A percentile compares a stretch with the other conserved stretches of the same genome.
phyloP scores from a whole-genome alignment of 2,888 invertebrate species.

The Bimastos eiseni region DNA sequence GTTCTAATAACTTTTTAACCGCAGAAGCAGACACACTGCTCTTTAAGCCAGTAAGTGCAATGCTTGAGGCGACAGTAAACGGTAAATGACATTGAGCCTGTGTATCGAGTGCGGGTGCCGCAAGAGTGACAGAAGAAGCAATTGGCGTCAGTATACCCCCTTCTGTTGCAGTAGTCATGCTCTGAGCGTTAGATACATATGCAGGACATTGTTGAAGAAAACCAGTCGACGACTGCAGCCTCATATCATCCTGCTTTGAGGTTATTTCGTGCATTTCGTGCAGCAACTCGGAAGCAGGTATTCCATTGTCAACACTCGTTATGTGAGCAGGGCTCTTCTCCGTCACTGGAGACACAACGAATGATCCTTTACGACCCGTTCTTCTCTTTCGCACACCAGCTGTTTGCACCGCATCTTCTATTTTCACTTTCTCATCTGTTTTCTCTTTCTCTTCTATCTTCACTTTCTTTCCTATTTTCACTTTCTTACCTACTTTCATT shows the following conservation, averaged over 20 bases:
- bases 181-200: too few relatives aligned
- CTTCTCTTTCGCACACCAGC: background rate
- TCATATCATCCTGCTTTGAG: background rate
- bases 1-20: background rate
- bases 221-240: background rate
- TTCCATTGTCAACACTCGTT: background rate
- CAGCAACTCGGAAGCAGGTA: background rate
- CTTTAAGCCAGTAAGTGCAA: background rate
- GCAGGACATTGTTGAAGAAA: too few relatives aligned
- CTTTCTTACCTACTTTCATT: background rate
- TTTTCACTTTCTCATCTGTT: background rate
- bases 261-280: background rate
- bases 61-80: background rate
- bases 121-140: background rate
- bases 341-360: background rate
- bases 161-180: background rate
- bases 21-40: background rate
- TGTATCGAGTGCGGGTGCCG: background rate
- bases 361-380: background rate
- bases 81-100: background rate
- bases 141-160: background rate
- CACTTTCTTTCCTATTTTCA: background rate
- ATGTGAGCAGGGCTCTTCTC: background rate
- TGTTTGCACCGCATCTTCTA: background rate
- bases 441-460: background rate